Conservation (phyloP, 2,797 vertebrate species). For the Sebastes matsubarae region DNA sequence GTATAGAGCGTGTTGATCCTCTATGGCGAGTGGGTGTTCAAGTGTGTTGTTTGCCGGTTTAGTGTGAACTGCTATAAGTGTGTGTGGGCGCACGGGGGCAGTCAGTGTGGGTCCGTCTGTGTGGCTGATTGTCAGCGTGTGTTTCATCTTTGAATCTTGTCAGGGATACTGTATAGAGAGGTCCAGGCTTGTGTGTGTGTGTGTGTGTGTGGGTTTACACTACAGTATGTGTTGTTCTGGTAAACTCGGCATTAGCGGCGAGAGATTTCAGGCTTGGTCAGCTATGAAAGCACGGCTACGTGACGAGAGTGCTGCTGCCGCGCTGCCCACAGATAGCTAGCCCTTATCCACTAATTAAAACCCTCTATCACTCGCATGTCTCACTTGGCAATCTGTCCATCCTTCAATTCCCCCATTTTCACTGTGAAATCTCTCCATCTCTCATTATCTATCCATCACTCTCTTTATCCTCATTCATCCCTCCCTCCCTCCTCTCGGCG, state of each 20-base stretch:
- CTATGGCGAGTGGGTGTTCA: constrained; percentile 54
- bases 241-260: constrained; percentile 65
- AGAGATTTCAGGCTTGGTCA: constrained; percentile 80
- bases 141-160: constrained; percentile 43
- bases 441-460: constrained; percentile 68
- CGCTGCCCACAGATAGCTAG: constrained; percentile 69
- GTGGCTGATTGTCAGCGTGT: constrained; percentile 39
- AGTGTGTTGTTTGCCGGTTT: constrained; percentile 73
- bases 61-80: constrained; percentile 60
- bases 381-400: constrained; percentile 74
- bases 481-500: constrained; percentile 1
- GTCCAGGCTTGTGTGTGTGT: constrained; percentile 23
- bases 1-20: constrained; percentile 47
- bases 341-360: constrained; percentile 81
- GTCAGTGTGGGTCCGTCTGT: constrained; percentile 42
- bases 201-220: not conserved
- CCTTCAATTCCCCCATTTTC: constrained; percentile 64
- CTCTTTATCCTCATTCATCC: constrained; percentile 53
- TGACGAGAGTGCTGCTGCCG: constrained; percentile 62
- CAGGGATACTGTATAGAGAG: constrained; percentile 9
- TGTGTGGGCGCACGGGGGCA: constrained; percentile 58
- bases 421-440: constrained; percentile 68
- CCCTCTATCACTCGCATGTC: constrained; percentile 73
- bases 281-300: constrained; percentile 79
- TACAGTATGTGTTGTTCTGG: constrained; percentile 60